Evolutionary conservation across 2,888 invertebrate species (phyloP).

Genomic region (Scaeva pyrastri): DNA sequence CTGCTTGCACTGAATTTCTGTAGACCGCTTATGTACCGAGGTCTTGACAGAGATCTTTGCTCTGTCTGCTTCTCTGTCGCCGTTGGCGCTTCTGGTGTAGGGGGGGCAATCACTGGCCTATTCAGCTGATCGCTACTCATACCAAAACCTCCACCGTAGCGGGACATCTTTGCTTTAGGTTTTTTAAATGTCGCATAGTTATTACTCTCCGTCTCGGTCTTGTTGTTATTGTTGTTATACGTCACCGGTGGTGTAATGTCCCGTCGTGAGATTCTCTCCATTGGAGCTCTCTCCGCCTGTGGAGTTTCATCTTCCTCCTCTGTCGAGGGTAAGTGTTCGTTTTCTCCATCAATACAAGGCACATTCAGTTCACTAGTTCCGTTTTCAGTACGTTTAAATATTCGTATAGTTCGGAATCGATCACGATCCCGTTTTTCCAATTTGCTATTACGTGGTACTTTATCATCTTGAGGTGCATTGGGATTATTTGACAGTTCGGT

Average conservation of each 20-base stretch:
- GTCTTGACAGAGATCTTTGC: slow-evolving; percentile 81
- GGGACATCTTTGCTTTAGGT: slow-evolving; percentile 79
- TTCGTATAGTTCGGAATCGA: slow-evolving; percentile 84
- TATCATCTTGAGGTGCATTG: slow-evolving; percentile 59
- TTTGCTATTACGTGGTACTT: slow-evolving; percentile 70
- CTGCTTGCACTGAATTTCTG: slow-evolving; percentile 80
- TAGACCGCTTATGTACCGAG: slow-evolving; percentile 82
- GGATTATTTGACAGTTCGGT: slow-evolving; percentile 76
- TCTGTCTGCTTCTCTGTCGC: slow-evolving; percentile 57
- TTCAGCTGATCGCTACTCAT: slow-evolving; percentile 50
- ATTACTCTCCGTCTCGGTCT: slow-evolving; percentile 44
- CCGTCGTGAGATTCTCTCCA: slow-evolving; percentile 79
- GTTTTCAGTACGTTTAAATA: slow-evolving; percentile 79
- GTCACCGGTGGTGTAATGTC: slow-evolving; percentile 76
- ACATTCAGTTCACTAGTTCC: slow-evolving; percentile 80
- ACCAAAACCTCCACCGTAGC: slow-evolving; percentile 51
- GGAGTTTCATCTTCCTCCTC: slow-evolving; percentile 63
- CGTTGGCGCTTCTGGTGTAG: background rate
- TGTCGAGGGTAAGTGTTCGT: slow-evolving; percentile 53
- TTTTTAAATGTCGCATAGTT: slow-evolving; percentile 81
- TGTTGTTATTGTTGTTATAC: slow-evolving; percentile 77
- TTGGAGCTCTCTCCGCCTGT: slow-evolving; percentile 43
- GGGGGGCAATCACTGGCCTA: slow-evolving; percentile 46
- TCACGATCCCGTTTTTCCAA: slow-evolving; percentile 82
- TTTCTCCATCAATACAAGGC: slow-evolving; percentile 82